Percentiles rank a stretch among this genome's conserved stretches.
phyloP scores from a whole-genome alignment of 2,888 invertebrate species.

The Apamea anceps region DNA sequence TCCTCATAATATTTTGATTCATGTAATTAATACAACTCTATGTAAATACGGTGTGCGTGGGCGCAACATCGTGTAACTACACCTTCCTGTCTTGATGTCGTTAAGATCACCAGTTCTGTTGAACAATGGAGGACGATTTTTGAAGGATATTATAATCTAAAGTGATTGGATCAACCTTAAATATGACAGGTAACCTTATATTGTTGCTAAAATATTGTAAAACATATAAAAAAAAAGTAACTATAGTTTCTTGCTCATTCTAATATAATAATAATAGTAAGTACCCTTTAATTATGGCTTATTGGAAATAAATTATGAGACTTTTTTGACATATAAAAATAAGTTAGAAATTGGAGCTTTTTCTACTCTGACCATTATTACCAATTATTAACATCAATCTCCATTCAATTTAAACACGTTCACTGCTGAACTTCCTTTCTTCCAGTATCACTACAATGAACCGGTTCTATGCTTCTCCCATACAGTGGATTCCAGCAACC shows the following conservation, averaged over 20 bases:
- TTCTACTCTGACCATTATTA: not conserved
- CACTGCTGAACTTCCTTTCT: not conserved
- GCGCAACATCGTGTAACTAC: conserved; percentile 53
- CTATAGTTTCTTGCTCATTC: not conserved
- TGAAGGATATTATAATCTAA: not conserved
- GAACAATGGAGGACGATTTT: not conserved
- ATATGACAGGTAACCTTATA: not conserved
- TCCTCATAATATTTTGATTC: conserved; percentile 32
- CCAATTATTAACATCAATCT: too few relatives aligned
- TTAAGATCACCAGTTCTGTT: conserved; percentile 11
- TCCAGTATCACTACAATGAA: not conserved
- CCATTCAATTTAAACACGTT: not conserved
- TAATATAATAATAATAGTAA: too few relatives aligned
- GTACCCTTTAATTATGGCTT: not conserved
- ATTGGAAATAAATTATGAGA: not conserved
- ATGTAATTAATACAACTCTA: conserved; percentile 48
- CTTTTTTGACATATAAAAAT: too few relatives aligned
- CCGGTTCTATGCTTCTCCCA: not conserved
- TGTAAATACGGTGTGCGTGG: conserved; percentile 57
- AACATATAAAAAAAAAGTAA: not conserved
- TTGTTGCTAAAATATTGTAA: not conserved
- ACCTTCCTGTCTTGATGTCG: conserved; percentile 59
- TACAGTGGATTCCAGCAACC: not conserved
- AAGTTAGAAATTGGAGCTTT: too few relatives aligned
- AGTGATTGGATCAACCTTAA: too few relatives aligned